Conservation (phyloP, 2,113 vertebrate genomes). For the Chrysochloris asiatica region DNA sequence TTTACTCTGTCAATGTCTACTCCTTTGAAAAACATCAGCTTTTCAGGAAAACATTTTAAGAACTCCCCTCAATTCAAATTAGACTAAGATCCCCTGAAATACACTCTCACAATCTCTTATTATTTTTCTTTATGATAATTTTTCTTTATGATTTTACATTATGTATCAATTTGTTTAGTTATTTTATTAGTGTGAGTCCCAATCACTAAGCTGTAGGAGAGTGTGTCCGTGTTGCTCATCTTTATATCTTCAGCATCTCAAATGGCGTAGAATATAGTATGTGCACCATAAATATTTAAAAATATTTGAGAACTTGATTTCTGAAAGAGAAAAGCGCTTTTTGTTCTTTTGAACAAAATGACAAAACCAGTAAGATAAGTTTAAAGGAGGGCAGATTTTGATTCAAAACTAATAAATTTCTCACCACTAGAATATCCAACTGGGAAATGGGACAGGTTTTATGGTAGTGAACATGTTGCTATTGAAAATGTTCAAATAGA, state of each 20-base stretch:
- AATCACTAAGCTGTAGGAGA: neutral
- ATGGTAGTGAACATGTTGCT: neutral
- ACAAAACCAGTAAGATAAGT: neutral
- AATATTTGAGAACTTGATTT: neutral
- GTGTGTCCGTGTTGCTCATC: neutral
- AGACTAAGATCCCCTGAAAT: neutral
- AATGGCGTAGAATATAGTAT: neutral
- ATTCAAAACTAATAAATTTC: conserved; percentile 7
- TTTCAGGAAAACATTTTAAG: neutral
- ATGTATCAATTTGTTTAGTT: neutral
- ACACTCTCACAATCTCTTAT: neutral
- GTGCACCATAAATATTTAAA: neutral
- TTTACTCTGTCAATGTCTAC: neutral
- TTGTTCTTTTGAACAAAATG: neutral
- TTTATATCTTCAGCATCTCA: neutral
- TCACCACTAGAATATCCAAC: neutral
- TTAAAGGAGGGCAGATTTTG: neutral
- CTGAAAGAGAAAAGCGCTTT: neutral
- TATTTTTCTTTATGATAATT: neutral
- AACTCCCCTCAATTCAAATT: neutral
- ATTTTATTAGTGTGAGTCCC: neutral
- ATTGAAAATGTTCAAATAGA: neutral
- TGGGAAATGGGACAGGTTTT: neutral
- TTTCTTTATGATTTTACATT: neutral
- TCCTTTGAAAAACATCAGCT: neutral